phyloP scores from a whole-genome alignment of 1,140 invertebrate genomes.

The Sinella curviseta region DNA sequence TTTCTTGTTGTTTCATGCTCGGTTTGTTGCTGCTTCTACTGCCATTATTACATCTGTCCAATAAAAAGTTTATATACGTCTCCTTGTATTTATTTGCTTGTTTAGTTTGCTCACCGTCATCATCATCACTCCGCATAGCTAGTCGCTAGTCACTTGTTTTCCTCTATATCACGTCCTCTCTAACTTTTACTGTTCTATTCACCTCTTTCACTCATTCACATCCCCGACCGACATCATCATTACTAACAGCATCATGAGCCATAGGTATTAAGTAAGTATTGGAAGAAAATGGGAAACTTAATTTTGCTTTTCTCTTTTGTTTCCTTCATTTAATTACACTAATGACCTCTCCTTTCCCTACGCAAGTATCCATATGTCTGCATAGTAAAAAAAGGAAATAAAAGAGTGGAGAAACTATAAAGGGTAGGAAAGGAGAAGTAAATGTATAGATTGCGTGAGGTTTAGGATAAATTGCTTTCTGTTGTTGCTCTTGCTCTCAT shows the following conservation, averaged over 20 bases:
- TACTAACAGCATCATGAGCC: neutral
- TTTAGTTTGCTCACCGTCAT: neutral
- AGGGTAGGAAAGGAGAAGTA: too few relatives aligned
- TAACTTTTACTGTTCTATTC: too few relatives aligned
- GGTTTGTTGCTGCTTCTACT: neutral
- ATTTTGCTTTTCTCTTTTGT: conserved; percentile 7
- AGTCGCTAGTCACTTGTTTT: too few relatives aligned
- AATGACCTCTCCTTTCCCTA: neutral
- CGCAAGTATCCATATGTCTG: neutral
- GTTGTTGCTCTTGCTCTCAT: too few relatives aligned
- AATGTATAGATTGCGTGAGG: neutral
- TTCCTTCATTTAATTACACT: conserved; percentile 10
- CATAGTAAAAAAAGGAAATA: neutral
- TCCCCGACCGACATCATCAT: too few relatives aligned
- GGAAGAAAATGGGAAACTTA: neutral
- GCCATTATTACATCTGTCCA: neutral
- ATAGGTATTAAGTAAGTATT: neutral
- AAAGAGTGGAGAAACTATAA: neutral
- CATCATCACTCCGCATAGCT: too few relatives aligned
- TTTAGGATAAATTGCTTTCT: too few relatives aligned
- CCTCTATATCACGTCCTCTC: too few relatives aligned
- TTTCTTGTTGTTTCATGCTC: conserved; percentile 4
- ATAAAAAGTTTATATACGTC: neutral
- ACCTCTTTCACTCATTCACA: too few relatives aligned
- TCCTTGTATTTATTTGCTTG: conserved; percentile 16